Conservation (phyloP, 2,113 vertebrate genomes). For the Callocephalon fimbriatum region DNA sequence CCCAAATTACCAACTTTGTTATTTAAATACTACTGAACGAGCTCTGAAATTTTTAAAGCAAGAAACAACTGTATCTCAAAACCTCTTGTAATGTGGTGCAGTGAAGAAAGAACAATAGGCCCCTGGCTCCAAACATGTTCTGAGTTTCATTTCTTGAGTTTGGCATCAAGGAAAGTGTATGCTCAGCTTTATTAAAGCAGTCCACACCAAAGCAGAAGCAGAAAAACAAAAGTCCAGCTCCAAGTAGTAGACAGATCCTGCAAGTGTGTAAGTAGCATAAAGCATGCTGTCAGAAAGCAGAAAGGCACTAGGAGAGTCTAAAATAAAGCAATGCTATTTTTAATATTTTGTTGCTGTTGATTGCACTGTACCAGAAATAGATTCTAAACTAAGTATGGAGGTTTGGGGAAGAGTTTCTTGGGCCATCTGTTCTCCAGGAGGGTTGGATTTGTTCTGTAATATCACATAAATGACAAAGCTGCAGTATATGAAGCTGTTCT, state of each 20-base stretch:
- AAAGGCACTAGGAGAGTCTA: background rate
- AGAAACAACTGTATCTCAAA: background rate
- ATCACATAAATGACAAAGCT: background rate
- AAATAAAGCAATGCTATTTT: conserved; percentile 1
- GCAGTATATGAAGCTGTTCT: background rate
- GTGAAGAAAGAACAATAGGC: background rate
- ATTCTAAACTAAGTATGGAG: conserved; percentile 3
- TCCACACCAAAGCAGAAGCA: background rate
- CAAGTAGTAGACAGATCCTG: background rate
- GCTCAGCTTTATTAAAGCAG: background rate
- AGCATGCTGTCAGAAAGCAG: background rate
- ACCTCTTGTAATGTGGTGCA: background rate
- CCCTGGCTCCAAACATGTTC: background rate
- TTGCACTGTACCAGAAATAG: conserved; percentile 17
- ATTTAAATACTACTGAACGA: background rate
- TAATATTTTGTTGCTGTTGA: conserved; percentile 3
- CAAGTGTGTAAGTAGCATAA: background rate
- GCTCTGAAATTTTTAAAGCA: rapidly evolving
- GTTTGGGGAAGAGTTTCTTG: background rate
- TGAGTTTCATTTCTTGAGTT: background rate
- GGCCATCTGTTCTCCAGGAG: conserved; percentile 43
- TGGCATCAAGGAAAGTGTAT: background rate
- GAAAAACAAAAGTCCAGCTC: background rate
- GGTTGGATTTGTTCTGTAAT: background rate
- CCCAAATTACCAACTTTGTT: background rate